Conservation (phyloP, 1,140 invertebrate species). For the Zaprionus kolodkinae region DNA sequence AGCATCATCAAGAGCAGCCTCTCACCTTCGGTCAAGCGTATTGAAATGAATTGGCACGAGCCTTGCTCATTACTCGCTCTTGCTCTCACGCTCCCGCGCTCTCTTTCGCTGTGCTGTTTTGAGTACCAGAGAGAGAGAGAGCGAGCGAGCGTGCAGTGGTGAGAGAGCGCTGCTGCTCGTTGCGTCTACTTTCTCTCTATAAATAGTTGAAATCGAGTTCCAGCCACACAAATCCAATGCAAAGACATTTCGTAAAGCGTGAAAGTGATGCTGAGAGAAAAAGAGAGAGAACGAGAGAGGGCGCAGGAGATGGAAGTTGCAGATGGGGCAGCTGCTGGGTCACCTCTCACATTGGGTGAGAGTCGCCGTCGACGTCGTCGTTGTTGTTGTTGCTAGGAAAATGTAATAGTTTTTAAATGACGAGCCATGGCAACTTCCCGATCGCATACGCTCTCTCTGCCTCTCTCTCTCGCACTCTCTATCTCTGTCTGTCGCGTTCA, state of each 20-base stretch:
- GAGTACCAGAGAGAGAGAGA: not conserved
- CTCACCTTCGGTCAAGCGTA: constrained; percentile 68
- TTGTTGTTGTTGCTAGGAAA: constrained; percentile 1
- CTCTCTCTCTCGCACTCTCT: constrained; percentile 3
- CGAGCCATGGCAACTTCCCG: not conserved
- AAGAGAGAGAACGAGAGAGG: not conserved
- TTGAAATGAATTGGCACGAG: constrained; percentile 72
- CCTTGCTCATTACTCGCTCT: constrained; percentile 41
- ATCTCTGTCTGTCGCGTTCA: constrained; percentile 4
- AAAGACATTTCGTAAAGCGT: constrained; percentile 64
- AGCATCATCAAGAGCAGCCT: constrained; percentile 17
- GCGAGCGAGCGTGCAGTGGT: constrained; percentile 10
- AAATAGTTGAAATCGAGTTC: constrained; percentile 70
- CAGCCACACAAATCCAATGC: constrained; percentile 49
- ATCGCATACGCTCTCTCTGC: not conserved
- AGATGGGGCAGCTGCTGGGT: constrained; percentile 7
- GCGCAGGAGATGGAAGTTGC: no score
- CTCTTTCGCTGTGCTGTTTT: not conserved
- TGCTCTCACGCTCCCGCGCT: not conserved
- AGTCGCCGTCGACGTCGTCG: constrained; percentile 17
- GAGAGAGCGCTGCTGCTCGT: constrained; percentile 18
- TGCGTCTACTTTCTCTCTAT: constrained; percentile 70
- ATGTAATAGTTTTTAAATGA: constrained; percentile 24
- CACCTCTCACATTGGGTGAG: constrained; percentile 47
- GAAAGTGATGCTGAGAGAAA: constrained; percentile 57